Conservation (phyloP, 2,113 vertebrate genomes). For the Nannobrachium achirus region DNA sequence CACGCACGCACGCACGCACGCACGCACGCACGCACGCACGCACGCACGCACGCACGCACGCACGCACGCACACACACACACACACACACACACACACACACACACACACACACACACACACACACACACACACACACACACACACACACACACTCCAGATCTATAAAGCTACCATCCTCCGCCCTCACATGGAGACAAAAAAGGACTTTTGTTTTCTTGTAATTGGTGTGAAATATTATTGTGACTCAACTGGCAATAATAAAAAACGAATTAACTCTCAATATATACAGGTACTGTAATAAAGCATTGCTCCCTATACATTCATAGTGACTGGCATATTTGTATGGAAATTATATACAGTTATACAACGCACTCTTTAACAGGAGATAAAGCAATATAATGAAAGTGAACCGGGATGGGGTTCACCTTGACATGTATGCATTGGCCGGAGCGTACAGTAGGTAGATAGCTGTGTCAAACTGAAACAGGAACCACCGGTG, state of each 20-base stretch:
- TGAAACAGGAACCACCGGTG: not conserved
- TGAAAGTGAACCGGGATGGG: too few species aligned
- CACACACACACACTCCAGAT: constrained; percentile 13
- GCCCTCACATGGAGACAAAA: constrained; percentile 2
- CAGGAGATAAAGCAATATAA: too few species aligned
- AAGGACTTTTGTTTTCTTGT: constrained; percentile 4
- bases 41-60: not conserved
- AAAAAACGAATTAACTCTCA: not conserved
- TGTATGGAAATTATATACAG: not conserved
- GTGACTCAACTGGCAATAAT: not conserved
- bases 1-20: too few species aligned
- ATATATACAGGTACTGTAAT: constrained; percentile 10
- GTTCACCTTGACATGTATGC: too few species aligned
- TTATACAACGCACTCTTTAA: too few species aligned
- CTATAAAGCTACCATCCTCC: constrained; percentile 17
- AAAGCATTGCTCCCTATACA: not conserved
- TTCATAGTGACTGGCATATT: not conserved
- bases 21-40: not conserved
- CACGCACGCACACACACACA: not conserved
- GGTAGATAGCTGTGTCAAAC: not conserved
- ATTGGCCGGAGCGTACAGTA: not conserved
- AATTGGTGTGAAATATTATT: constrained; percentile 21
- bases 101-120: too few species aligned
- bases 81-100: too few species aligned
- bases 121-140: too few species aligned